Conservation (phyloP, 2,888 invertebrate genomes). For the Campoletis raptor region DNA sequence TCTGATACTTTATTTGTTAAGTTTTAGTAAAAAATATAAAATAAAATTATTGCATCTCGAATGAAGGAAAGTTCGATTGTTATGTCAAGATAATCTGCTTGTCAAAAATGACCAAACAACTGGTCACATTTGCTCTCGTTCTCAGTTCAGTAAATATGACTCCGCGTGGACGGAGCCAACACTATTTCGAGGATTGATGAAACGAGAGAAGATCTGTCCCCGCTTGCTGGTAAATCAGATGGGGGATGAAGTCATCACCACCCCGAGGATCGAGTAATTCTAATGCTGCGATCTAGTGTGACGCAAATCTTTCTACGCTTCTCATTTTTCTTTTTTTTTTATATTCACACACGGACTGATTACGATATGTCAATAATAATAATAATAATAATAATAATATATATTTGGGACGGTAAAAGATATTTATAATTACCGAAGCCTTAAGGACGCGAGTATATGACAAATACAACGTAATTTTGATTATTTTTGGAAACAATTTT, state of each 20-base stretch:
- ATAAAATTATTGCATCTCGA: not conserved
- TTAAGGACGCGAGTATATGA: not conserved
- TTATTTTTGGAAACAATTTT: not conserved
- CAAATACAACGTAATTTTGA: not conserved
- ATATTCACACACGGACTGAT: slow-evolving; percentile 65
- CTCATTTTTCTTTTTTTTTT: not conserved
- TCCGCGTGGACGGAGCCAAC: slow-evolving; percentile 16
- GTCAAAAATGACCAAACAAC: slow-evolving; percentile 41
- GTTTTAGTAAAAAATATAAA: not conserved
- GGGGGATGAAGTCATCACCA: slow-evolving; percentile 82
- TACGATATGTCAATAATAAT: not conserved
- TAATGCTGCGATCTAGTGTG: slow-evolving; percentile 34
- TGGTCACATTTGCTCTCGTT: slow-evolving; percentile 67
- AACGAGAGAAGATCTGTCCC: slow-evolving; percentile 43
- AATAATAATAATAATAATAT: too few relatives aligned
- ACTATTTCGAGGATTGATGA: slow-evolving; percentile 59
- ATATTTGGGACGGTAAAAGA: not conserved
- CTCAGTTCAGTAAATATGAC: slow-evolving; percentile 60
- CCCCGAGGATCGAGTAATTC: slow-evolving; percentile 58
- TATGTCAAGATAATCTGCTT: slow-evolving; percentile 9
- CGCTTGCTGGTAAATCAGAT: slow-evolving; percentile 69
- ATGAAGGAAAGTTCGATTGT: not conserved
- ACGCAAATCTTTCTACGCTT: slow-evolving; percentile 17
- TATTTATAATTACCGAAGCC: not conserved
- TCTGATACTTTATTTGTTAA: not conserved